phyloP scores from a whole-genome alignment of 2,888 invertebrate genomes.

The Platycnemis pennipes region DNA sequence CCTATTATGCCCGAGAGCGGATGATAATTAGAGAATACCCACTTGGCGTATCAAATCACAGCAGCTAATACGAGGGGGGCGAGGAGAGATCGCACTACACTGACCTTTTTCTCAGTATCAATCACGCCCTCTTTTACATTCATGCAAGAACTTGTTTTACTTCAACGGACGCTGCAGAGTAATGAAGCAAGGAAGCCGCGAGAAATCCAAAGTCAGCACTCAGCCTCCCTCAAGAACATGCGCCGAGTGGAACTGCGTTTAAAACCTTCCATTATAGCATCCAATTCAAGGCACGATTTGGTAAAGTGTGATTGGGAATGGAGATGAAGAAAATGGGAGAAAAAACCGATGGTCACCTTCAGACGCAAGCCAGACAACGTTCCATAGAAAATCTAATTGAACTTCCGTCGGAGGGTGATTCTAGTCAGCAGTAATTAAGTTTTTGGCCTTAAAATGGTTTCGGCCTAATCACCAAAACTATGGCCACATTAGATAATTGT shows the following conservation, averaged over 20 bases:
- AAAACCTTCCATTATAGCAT: neutral
- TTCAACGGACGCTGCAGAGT: neutral
- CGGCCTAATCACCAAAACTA: neutral
- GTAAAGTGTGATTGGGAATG: neutral
- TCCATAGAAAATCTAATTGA: neutral
- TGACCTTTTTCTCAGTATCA: too few species aligned
- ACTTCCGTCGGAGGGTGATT: neutral
- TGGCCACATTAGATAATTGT: neutral
- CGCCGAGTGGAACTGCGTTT: neutral
- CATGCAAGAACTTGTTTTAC: too few species aligned
- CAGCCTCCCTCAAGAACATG: neutral
- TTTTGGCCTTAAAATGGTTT: neutral
- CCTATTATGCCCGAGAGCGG: neutral
- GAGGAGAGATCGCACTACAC: neutral
- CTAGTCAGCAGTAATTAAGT: neutral
- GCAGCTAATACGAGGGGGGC: neutral
- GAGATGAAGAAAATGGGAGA: neutral
- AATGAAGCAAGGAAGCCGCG: neutral
- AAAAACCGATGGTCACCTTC: neutral
- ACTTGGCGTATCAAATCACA: neutral
- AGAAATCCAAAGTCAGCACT: neutral
- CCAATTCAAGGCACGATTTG: neutral
- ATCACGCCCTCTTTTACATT: too few species aligned
- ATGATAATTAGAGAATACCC: neutral
- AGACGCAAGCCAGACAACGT: neutral